phyloP scores from a whole-genome alignment of 1,140 invertebrate species.

The Dendroctonus ponderosae region DNA sequence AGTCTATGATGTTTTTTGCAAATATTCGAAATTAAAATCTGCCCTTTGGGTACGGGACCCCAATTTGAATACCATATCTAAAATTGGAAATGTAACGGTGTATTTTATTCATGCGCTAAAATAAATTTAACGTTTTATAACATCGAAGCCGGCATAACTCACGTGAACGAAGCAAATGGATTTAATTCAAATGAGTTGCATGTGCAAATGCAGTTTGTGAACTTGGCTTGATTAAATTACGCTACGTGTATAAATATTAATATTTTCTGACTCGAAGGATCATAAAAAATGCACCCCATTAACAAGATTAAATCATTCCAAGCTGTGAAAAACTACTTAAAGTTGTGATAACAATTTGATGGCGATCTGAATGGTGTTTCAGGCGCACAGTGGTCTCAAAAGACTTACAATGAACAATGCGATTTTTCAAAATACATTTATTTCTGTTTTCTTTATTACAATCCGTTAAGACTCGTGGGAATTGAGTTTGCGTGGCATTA shows the following conservation, averaged over 20 bases:
- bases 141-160: conserved; percentile 24
- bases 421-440: too few relatives aligned
- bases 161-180: conserved; percentile 33
- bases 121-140: conserved; percentile 32
- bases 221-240: conserved; percentile 36
- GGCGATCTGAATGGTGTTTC: conserved; percentile 6
- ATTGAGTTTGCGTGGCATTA: too few relatives aligned
- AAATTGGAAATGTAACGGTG: conserved; percentile 20
- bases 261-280: conserved; percentile 33
- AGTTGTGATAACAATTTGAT: conserved; percentile 28
- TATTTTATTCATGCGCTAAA: conserved; percentile 23
- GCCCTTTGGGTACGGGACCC: conserved; percentile 18
- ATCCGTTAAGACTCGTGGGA: too few relatives aligned
- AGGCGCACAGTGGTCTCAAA: conserved; percentile 16
- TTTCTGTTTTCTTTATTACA: too few relatives aligned
- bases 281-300: conserved; percentile 34
- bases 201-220: conserved; percentile 37
- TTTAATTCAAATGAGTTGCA: conserved; percentile 37
- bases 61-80: conserved; percentile 15
- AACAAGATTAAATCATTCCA: conserved; percentile 33
- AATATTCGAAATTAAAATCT: conserved; percentile 20
- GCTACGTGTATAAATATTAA: conserved; percentile 37
- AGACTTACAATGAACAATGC: background rate
- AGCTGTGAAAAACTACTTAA: conserved; percentile 33
- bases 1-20: background rate